phyloP scores from a whole-genome alignment of 2,113 vertebrate genomes.

The Strigops habroptila region DNA sequence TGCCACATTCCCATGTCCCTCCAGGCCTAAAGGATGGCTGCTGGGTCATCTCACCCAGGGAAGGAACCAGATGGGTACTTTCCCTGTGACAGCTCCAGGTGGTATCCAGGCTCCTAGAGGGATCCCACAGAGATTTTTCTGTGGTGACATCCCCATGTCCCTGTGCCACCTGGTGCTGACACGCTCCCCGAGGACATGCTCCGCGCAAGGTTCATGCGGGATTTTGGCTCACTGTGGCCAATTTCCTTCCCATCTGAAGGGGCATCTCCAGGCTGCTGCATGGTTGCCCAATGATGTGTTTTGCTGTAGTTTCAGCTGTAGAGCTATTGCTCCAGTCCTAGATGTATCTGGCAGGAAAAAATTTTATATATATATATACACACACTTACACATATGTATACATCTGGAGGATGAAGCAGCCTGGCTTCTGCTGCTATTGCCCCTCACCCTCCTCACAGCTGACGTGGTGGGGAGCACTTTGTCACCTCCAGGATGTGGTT shows the following conservation, averaged over 20 bases:
- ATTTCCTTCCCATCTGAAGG: background rate
- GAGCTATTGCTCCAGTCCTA: background rate
- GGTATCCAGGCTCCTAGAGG: background rate
- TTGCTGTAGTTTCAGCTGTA: background rate
- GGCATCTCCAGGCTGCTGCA: background rate
- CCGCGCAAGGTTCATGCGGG: fast-evolving
- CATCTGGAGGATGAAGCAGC: background rate
- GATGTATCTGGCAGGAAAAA: background rate
- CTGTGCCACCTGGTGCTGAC: background rate
- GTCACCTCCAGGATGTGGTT: background rate
- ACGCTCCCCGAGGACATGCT: background rate
- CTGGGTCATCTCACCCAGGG: background rate
- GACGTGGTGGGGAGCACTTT: fast-evolving
- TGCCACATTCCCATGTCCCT: background rate
- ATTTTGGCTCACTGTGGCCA: background rate
- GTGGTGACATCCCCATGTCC: background rate
- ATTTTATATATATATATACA: fast-evolving
- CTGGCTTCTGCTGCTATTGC: background rate
- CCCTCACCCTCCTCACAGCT: background rate
- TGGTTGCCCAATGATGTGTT: background rate
- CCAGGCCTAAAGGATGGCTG: background rate
- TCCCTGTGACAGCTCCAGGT: background rate
- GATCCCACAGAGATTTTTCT: background rate
- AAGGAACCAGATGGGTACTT: background rate
- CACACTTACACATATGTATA: fast-evolving